Percentiles rank a stretch among this genome's conserved stretches.
These are phyloP conservation scores for Pelobates cultripes DNA, from an alignment of 2,797 vertebrate species.

Conservation along the genomic window DNA sequence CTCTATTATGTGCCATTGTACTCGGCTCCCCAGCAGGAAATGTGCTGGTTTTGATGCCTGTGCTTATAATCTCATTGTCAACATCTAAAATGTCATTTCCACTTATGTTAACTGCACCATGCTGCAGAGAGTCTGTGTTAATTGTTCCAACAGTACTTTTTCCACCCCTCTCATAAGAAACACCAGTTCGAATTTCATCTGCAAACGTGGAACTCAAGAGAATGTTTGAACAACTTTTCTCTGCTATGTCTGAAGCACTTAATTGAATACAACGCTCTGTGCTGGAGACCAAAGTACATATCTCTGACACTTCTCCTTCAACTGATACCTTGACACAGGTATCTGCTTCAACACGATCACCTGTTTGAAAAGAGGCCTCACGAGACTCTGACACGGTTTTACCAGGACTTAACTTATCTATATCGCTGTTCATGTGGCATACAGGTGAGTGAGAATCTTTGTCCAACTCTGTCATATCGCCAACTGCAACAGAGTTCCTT, in stretches of 20 bases:
- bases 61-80: slow-evolving; percentile 7
- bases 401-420: slow-evolving; percentile 23
- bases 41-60: not conserved
- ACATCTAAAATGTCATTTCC: not conserved
- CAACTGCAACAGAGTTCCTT: not conserved
- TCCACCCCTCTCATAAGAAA: not conserved
- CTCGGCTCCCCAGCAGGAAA: not conserved
- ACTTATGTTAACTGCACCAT: not conserved
- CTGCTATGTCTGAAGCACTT: not conserved
- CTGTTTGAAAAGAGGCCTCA: slow-evolving; percentile 27
- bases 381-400: slow-evolving; percentile 4
- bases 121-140: not conserved
- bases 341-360: slow-evolving; percentile 7
- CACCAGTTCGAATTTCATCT: not conserved
- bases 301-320: slow-evolving; percentile 2
- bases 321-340: slow-evolving; percentile 17
- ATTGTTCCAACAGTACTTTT: not conserved
- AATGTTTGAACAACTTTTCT: not conserved
- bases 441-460: slow-evolving; percentile 21
- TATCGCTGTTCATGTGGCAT: slow-evolving; percentile 7
- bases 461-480: not conserved
- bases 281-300: not conserved
- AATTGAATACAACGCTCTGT: not conserved
- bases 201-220: slow-evolving; percentile 15
- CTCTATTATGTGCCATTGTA: not conserved